A percentile compares a stretch with the other conserved stretches of the same genome.
Conservation (phyloP, 2,113 vertebrate species). For the Phasianus colchicus region DNA sequence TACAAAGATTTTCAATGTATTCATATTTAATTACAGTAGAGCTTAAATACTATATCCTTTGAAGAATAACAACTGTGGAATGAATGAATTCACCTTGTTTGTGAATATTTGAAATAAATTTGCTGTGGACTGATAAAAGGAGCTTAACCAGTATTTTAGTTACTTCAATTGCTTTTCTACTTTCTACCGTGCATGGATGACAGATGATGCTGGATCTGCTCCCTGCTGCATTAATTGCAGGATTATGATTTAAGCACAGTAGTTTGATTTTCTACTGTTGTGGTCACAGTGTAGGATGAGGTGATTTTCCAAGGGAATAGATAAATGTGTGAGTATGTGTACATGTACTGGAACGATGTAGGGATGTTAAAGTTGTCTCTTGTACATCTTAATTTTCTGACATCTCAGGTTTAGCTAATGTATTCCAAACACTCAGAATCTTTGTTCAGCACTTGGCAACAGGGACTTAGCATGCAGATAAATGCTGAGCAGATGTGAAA, state of each 20-base stretch:
- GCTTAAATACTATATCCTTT: not conserved
- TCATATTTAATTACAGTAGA: not conserved
- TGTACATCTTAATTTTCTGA: not conserved
- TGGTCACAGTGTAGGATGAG: not conserved
- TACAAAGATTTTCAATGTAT: not conserved
- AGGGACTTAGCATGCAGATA: not conserved
- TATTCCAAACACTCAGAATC: not conserved
- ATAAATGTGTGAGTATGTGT: not conserved
- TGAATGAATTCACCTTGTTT: not conserved
- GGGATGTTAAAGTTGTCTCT: not conserved
- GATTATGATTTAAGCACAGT: not conserved
- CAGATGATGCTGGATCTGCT: slow-evolving; percentile 20
- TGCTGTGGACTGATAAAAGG: not conserved
- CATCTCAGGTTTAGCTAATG: not conserved
- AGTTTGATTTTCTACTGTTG: not conserved
- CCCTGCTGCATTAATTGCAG: slow-evolving; percentile 8
- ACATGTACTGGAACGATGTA: not conserved
- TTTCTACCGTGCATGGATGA: not conserved
- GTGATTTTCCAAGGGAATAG: slow-evolving; percentile 9
- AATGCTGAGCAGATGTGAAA: not conserved
- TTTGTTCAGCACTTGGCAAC: not conserved
- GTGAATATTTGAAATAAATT: not conserved
- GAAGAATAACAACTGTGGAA: not conserved
- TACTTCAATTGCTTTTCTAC: not conserved
- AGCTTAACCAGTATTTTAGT: not conserved